These are phyloP conservation scores for Callyntrura guangdongensis DNA, from an alignment of 2,888 invertebrate genomes.

Conservation along the genomic window DNA sequence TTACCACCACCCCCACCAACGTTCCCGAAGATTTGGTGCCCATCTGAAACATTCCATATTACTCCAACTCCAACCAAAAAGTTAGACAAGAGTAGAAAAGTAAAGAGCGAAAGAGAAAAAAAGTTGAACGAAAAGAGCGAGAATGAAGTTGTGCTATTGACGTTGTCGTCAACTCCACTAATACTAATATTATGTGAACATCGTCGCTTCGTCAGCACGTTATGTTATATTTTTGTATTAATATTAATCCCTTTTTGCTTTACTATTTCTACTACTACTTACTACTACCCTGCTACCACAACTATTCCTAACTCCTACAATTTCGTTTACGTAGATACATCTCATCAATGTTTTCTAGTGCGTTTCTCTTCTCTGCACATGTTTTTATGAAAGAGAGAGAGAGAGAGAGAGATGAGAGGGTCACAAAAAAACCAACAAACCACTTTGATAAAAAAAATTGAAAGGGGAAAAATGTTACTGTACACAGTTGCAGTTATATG, in stretches of 20 bases:
- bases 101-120: background rate
- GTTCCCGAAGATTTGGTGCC: conserved; percentile 11
- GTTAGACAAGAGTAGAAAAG: background rate
- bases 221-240: background rate
- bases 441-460: conserved; percentile 13
- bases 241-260: background rate
- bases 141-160: conserved; percentile 27
- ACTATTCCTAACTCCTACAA: background rate
- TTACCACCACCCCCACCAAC: background rate
- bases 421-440: background rate
- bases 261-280: background rate
- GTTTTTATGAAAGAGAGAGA: background rate
- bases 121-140: background rate
- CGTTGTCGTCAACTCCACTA: conserved; percentile 3
- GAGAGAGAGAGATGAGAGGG: no score
- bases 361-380: background rate
- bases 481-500: background rate
- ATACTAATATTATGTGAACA: background rate
- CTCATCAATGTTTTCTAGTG: background rate
- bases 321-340: background rate
- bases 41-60: conserved; percentile 9
- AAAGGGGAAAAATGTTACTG: conserved; percentile 13
- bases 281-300: no score
- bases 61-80: background rate
- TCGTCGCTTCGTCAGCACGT: background rate